These are phyloP conservation scores for Gracilinanus agilis DNA, from an alignment of 2,113 vertebrate species.

Conservation along the genomic window DNA sequence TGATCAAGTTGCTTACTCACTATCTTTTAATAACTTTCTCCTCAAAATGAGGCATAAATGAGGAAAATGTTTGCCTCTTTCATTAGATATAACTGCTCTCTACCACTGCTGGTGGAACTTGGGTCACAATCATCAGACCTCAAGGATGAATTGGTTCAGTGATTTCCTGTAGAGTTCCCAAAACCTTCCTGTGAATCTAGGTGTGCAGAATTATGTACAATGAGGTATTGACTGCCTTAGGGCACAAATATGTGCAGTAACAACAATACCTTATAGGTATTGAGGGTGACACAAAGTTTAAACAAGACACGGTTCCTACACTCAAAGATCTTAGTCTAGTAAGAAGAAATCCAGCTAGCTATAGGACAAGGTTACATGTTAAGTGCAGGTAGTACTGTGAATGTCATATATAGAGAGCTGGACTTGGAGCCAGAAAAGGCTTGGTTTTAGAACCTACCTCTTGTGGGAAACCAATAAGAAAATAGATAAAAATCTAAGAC, in stretches of 20 bases:
- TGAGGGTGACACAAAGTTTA: neutral
- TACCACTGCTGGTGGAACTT: neutral
- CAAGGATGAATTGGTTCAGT: neutral
- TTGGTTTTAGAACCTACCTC: neutral
- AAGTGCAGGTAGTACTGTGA: neutral
- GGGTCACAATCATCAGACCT: neutral
- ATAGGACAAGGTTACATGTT: neutral
- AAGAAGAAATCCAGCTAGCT: neutral
- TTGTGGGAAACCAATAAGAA: too few species aligned
- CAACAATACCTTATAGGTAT: neutral
- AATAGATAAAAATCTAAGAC: too few species aligned
- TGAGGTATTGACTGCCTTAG: neutral
- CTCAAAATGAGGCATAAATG: constrained; percentile 6
- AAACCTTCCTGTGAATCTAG: neutral
- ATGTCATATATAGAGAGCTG: neutral
- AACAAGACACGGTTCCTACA: neutral
- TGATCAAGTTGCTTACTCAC: constrained; percentile 46
- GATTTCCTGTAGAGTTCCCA: neutral
- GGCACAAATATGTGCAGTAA: neutral
- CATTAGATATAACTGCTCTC: neutral
- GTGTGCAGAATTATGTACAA: neutral
- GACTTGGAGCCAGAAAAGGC: neutral
- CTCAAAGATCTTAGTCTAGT: neutral
- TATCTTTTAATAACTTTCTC: constrained; percentile 56
- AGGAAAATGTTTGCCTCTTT: neutral